Base-by-base conservation (phyloP, 2,888 invertebrate species). In the Ommatoiulus sabulosus region DNA sequence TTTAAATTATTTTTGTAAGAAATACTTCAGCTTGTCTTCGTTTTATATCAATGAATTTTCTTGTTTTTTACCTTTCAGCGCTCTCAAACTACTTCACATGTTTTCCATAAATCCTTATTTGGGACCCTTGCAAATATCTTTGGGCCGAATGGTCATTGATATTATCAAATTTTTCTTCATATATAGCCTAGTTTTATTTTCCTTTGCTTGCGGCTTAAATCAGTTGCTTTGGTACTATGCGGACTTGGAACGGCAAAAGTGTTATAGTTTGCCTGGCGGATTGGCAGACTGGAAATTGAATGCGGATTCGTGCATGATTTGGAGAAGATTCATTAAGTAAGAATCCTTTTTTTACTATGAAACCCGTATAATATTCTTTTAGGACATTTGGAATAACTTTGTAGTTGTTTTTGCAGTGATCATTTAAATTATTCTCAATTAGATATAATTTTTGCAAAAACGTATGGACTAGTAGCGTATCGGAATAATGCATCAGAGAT, bases 71-170 rank as follows among this genome's bases (percentile, higher is more conserved):
- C n/a, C n/a, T 93, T 95, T 93, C 94, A 97, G 97, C 92, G 97
- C 97, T 4, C 93, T 98, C 89, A 98, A 98, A 93, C 93, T 98
- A 92, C 96, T 98, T 35, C 97, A 98, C 92, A 94, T 98, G 91
- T 98, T 98, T 93, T 97, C 97, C 88, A 97, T 98, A 91, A 97
- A 97, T 93, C 97, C 98, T 3, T 97, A 98, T 92, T 93, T 98
- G 91, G 98, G 98, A 3, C 98, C 97, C 3, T 94, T 98, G 91
- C 98, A 98, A 94, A 97, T 98, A 91, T 97, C 97, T 0, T 94
- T 98, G 84, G 98, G 97, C 0, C 94, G 96, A 89, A 91, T 91
- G 91, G 90, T 91, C 15, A 92, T 93, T 91, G 98, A 98, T 92
- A 97, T 98, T 91, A 95, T 97, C 90, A 97, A 98, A 92, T 98